Evolutionary conservation across 2,113 vertebrate genomes (phyloP).

Genomic region (Phoxinus phoxinus): DNA sequence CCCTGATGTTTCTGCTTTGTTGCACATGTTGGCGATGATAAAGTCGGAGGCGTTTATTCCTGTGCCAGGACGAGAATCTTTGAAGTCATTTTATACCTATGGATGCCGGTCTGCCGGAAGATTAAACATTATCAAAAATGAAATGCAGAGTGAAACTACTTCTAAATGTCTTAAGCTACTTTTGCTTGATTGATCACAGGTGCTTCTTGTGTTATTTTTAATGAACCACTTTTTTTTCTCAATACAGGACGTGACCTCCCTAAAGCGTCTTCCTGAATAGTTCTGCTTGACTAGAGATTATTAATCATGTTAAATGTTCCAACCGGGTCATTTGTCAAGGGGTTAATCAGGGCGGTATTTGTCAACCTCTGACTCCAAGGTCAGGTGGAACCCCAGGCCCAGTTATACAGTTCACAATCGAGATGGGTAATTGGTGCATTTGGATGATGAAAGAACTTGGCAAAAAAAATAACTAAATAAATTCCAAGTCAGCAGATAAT

Average conservation of each 20-base stretch:
- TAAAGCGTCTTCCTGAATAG: slow-evolving; percentile 30
- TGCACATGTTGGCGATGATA: neutral
- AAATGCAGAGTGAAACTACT: neutral
- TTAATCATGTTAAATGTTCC: slow-evolving; percentile 71
- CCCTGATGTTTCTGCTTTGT: slow-evolving; percentile 23
- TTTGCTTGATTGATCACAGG: slow-evolving; percentile 11
- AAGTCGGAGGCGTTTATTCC: neutral
- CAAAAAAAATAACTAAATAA: neutral
- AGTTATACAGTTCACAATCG: slow-evolving; percentile 69
- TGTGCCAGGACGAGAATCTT: neutral
- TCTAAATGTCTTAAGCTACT: neutral
- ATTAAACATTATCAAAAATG: neutral
- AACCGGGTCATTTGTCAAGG: slow-evolving; percentile 66
- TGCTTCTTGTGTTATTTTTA: slow-evolving; percentile 42
- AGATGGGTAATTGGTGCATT: slow-evolving; percentile 68
- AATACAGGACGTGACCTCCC: slow-evolving; percentile 13
- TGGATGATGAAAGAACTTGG: slow-evolving; percentile 52
- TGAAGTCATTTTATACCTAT: neutral
- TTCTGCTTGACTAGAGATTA: slow-evolving; percentile 66
- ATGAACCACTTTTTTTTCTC: slow-evolving; percentile 9
- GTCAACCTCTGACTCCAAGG: slow-evolving; percentile 76
- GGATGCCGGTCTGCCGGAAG: neutral
- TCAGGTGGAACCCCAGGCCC: slow-evolving; percentile 62
- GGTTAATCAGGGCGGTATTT: slow-evolving; percentile 74
- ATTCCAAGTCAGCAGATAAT: neutral